Percentiles rank a stretch among this genome's conserved stretches.
These are phyloP conservation scores for Trematocara caparti DNA, from an alignment of 2,797 vertebrate species.

Conservation along the genomic window DNA sequence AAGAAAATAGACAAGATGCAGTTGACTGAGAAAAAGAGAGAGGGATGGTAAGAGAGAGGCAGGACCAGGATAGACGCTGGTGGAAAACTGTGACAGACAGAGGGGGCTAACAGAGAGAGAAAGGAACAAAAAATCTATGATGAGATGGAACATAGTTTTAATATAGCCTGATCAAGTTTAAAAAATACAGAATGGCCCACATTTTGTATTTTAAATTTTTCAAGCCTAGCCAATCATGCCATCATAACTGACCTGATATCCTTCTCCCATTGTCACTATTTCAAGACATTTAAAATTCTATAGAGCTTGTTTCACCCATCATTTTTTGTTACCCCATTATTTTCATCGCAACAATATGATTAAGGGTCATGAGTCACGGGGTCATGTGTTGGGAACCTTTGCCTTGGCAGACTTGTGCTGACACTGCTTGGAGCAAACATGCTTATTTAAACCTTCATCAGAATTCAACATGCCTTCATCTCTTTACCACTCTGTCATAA, in stretches of 20 bases:
- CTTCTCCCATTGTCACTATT: neutral
- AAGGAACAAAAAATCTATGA: neutral
- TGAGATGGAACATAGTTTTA: neutral
- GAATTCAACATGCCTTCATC: slow-evolving; percentile 5
- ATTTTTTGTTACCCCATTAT: neutral
- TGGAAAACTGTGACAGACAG: neutral
- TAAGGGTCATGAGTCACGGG: neutral
- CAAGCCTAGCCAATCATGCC: neutral
- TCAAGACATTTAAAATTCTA: slow-evolving; percentile 27
- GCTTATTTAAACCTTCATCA: slow-evolving; percentile 21
- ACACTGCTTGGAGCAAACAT: slow-evolving; percentile 19
- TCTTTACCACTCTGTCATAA: slow-evolving; percentile 20
- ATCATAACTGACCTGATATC: neutral
- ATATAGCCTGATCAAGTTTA: neutral
- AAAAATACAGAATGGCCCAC: neutral
- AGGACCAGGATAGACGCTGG: neutral
- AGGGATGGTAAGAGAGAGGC: neutral
- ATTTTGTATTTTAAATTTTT: neutral
- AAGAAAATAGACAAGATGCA: slow-evolving; percentile 64
- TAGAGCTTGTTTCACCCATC: neutral
- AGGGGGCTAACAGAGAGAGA: neutral
- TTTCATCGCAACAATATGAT: slow-evolving; percentile 6
- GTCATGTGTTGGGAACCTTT: neutral
- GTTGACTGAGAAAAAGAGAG: slow-evolving; percentile 42
- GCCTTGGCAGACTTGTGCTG: slow-evolving; percentile 26